phyloP scores from a whole-genome alignment of 2,797 vertebrate genomes.

The Karalla daura region DNA sequence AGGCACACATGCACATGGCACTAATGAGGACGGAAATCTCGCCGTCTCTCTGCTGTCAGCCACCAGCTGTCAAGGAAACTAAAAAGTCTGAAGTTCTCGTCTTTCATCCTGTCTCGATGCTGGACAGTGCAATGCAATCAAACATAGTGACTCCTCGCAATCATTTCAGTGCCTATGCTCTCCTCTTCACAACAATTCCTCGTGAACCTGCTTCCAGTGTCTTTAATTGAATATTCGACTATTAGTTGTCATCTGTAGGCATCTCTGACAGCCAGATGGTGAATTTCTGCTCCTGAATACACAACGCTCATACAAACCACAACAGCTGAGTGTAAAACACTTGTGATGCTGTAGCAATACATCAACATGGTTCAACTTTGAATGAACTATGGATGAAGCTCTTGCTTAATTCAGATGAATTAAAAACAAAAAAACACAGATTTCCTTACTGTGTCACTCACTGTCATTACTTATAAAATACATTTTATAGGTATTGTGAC shows the following conservation, averaged over 20 bases:
- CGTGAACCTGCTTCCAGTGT: constrained; percentile 7
- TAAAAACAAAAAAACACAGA: too few relatives aligned
- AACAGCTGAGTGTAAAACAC: too few relatives aligned
- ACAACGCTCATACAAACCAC: too few relatives aligned
- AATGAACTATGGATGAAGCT: too few relatives aligned
- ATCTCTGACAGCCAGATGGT: too few relatives aligned
- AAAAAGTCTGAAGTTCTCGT: constrained; percentile 60
- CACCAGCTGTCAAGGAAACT: constrained; percentile 63
- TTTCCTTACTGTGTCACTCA: too few relatives aligned
- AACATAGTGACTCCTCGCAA: constrained; percentile 33
- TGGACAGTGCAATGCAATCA: constrained; percentile 53
- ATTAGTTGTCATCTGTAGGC: neutral
- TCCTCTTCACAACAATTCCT: constrained; percentile 21
- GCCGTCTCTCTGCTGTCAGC: constrained; percentile 50
- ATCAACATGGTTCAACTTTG: too few relatives aligned
- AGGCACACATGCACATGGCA: constrained; percentile 21
- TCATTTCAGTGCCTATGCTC: constrained; percentile 17
- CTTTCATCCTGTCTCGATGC: constrained; percentile 50
- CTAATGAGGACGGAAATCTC: constrained; percentile 71
- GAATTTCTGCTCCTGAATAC: too few relatives aligned
- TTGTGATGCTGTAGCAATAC: too few relatives aligned
- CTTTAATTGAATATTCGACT: constrained; percentile 34
- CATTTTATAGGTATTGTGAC: too few relatives aligned
- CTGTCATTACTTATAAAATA: too few relatives aligned
- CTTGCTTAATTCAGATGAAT: too few relatives aligned